Evolutionary conservation across 2,888 invertebrate species (phyloP).

Genomic region (Seladonia tumulorum): DNA sequence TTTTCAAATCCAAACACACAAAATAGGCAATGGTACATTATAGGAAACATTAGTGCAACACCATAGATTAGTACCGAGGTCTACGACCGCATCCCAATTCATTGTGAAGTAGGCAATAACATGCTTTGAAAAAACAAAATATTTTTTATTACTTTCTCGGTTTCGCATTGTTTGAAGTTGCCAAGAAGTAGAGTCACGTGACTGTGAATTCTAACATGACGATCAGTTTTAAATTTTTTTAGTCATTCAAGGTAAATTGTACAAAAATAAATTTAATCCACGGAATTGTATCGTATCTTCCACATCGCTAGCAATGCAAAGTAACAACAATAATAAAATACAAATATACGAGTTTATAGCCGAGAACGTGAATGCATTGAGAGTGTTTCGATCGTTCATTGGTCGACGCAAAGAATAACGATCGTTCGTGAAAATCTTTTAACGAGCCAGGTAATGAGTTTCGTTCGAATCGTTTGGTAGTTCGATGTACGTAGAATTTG

Average conservation of each 20-base stretch:
- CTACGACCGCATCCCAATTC: not conserved
- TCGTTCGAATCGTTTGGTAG: not conserved
- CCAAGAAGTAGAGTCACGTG: constrained; percentile 41
- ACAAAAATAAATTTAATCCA: not conserved
- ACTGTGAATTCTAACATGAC: constrained; percentile 11
- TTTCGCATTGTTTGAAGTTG: constrained; percentile 51
- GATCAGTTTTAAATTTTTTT: constrained; percentile 36
- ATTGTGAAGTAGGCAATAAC: not conserved
- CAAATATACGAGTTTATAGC: constrained; percentile 20
- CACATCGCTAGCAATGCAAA: not conserved
- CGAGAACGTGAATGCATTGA: not conserved
- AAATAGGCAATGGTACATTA: not conserved
- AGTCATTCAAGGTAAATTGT: not conserved
- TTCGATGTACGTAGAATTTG: not conserved
- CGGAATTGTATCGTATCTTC: not conserved
- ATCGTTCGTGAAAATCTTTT: not conserved
- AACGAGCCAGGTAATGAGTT: not conserved
- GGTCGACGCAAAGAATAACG: constrained; percentile 26
- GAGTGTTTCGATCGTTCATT: constrained; percentile 43
- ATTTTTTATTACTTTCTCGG: constrained; percentile 22
- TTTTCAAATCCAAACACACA: not conserved
- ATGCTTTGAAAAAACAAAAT: not conserved
- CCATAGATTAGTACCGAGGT: not conserved
- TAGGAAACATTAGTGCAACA: not conserved
- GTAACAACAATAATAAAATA: not conserved